Evolutionary conservation across 2,888 invertebrate genomes (phyloP), one percentile per base, ranked within the genome.

Genomic region (Micoletzkya japonica): DNA sequence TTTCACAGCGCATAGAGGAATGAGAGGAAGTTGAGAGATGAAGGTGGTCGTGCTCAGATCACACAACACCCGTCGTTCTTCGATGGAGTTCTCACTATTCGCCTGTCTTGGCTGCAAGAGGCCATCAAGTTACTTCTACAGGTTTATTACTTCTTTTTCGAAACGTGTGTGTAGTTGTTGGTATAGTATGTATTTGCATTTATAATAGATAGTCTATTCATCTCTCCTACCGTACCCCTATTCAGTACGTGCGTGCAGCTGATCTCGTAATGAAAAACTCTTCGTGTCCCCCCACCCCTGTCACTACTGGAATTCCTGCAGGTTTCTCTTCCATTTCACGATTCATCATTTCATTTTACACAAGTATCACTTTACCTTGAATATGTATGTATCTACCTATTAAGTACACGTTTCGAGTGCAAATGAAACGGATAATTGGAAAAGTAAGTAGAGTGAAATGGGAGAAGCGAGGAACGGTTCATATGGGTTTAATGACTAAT

Each of bases 21-120:
- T n/a, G n/a, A n/a, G n/a, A n/a, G n/a, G n/a, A n/a, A n/a, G n/a
- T n/a, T n/a, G n/a, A n/a, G n/a, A 14, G 44, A 44, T 44, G 44
- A 14, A 14, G 44, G 10, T 30, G 6, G 6, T 57, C 26, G 30
- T 4, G 39, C 73, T 56, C 66, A 82, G 81, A 82, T 83, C 71
- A 70, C 77, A 2, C 83, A 83, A 20, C 74, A 78, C 28, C 72
- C 96, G 1, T 91, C 93, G 81, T 91, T 96, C 88, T 99, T 98
- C 88, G 91, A 92, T 82, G 97, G 97, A 61, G 95, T 98, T 80
- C 89, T 97, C 50, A 92, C 92, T 85, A 90, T 91, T 75, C 88
- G 82, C 17, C 72, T 83, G 72, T 86, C 87, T 1, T 88, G 88
- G 88, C 34, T 67, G 34, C 67, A 57, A 67, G 44, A 67, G 57